A percentile compares a stretch with the other conserved stretches of the same genome.
phyloP scores from a whole-genome alignment of 1,140 invertebrate species.

The Rhopalosiphum maidis region DNA sequence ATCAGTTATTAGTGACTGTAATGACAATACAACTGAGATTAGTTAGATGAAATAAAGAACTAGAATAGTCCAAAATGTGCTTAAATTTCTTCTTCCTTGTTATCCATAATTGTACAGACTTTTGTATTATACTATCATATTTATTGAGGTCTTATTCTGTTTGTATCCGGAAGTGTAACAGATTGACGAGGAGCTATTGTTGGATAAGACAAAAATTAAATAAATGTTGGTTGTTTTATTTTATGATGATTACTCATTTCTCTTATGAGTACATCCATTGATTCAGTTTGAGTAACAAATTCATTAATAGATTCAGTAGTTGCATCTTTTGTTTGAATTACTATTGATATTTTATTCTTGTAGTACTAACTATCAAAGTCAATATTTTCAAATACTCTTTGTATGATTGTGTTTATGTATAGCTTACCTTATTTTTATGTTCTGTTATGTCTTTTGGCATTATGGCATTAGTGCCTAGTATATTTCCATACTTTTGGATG shows the following conservation, averaged over 20 bases:
- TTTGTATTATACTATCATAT: not conserved
- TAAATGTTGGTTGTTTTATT: not conserved
- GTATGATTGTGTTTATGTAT: not conserved
- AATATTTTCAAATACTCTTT: not conserved
- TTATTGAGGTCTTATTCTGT: not conserved
- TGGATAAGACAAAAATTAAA: not conserved
- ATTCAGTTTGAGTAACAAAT: not conserved
- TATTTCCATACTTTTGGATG: not conserved
- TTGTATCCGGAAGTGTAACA: not conserved
- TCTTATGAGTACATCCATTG: not conserved
- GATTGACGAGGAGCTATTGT: not conserved
- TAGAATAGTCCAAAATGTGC: conserved; percentile 67
- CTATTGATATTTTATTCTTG: not conserved
- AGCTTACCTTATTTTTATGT: not conserved
- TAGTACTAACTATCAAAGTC: not conserved
- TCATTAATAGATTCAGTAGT: not conserved
- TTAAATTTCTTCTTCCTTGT: conserved; percentile 8
- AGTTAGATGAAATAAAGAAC: conserved; percentile 67
- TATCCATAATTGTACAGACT: not conserved
- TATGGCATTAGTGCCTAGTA: not conserved
- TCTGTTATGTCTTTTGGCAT: not conserved
- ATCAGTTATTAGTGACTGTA: conserved; percentile 70
- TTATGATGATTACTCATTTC: conserved; percentile 27
- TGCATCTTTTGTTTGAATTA: not conserved
- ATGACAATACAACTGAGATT: conserved; percentile 68